phyloP scores from a whole-genome alignment of 2,113 vertebrate genomes.

The Phasianus colchicus region DNA sequence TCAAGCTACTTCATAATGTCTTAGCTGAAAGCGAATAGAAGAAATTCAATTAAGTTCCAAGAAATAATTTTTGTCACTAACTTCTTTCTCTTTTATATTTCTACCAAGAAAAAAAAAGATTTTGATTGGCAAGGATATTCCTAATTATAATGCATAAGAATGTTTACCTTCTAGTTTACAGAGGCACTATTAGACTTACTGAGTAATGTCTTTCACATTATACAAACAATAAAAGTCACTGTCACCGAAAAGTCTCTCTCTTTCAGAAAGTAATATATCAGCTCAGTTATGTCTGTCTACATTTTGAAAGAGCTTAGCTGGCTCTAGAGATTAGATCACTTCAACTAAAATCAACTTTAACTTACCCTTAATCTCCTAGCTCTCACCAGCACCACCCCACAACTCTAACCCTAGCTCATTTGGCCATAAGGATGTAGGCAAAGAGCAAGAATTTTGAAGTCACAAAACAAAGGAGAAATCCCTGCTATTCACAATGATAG shows the following conservation, averaged over 20 bases:
- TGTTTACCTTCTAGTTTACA: background rate
- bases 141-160: background rate
- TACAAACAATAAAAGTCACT: background rate
- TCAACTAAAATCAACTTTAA: background rate
- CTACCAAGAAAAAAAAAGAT: background rate
- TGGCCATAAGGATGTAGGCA: background rate
- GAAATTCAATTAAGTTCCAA: background rate
- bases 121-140: background rate
- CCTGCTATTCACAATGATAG: background rate
- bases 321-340: background rate
- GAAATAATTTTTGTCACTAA: background rate
- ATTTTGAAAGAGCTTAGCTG: background rate
- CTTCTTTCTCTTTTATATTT: background rate
- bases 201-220: background rate
- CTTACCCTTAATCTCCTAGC: background rate
- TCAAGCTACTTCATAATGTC: background rate
- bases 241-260: background rate
- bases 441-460: background rate
- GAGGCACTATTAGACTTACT: background rate
- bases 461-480: background rate
- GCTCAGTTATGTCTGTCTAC: background rate
- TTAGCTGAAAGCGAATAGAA: background rate
- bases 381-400: rapidly evolving
- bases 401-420: background rate
- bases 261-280: background rate